Evolutionary conservation across 2,888 invertebrate genomes (phyloP).

Genomic region (Danaus chrysippus): DNA sequence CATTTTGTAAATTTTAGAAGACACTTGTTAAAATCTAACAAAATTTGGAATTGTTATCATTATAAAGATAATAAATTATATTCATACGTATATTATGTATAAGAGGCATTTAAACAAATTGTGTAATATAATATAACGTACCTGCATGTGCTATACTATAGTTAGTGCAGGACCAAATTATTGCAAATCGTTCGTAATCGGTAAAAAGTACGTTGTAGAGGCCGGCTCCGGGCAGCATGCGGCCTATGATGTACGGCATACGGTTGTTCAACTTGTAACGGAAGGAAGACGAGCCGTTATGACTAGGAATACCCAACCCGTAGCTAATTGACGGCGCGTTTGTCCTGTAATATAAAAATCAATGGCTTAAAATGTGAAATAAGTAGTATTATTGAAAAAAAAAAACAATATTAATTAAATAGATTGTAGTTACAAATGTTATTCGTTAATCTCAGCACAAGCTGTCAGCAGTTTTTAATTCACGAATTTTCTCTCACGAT

Average conservation of each 20-base stretch:
- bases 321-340: conserved; percentile 79
- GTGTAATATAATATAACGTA: conserved; percentile 35
- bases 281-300: conserved; percentile 77
- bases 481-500: no score
- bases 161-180: conserved; percentile 86
- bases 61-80: background rate
- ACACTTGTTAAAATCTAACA: no score
- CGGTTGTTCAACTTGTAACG: conserved; percentile 81
- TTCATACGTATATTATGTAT: background rate
- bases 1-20: no score
- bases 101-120: background rate
- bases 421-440: no score
- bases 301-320: conserved; percentile 81
- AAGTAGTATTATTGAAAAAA: background rate
- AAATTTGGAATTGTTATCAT: no score
- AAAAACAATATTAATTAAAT: no score
- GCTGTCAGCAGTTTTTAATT: no score
- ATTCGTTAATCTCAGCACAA: no score
- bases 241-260: conserved; percentile 82
- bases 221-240: conserved; percentile 85
- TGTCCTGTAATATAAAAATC: conserved; percentile 71
- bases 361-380: background rate
- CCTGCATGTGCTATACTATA: conserved; percentile 81
- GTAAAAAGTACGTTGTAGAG: conserved; percentile 85
- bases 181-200: conserved; percentile 85